Conservation (phyloP, 2,888 invertebrate genomes). For the Brachycybe producta region DNA sequence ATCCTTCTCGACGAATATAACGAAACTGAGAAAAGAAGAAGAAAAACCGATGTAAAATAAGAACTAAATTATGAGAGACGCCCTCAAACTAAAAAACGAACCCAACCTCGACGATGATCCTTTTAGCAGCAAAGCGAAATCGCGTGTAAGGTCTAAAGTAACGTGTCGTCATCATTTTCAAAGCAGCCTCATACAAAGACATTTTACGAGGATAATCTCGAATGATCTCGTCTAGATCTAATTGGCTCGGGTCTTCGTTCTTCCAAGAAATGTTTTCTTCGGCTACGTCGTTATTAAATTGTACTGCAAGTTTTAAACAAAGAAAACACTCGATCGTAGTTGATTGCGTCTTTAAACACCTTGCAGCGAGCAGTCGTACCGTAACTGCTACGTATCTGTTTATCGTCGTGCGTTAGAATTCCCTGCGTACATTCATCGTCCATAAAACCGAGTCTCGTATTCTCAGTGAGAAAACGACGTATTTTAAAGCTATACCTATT, state of each 20-base stretch:
- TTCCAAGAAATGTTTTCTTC: background rate
- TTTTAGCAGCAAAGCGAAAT: slow-evolving; percentile 27
- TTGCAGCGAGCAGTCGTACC: slow-evolving; percentile 19
- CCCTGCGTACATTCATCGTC: slow-evolving; percentile 20
- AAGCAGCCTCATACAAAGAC: slow-evolving; percentile 26
- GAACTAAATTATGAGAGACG: background rate
- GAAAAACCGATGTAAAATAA: background rate
- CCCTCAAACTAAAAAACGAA: background rate
- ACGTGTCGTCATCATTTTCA: slow-evolving; percentile 28
- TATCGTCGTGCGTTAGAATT: slow-evolving; percentile 22
- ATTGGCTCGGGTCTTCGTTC: background rate
- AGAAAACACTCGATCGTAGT: no score
- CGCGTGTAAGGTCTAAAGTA: slow-evolving; percentile 28
- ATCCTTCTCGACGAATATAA: background rate
- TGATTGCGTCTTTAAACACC: no score
- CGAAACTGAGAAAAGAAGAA: background rate
- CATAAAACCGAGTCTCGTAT: slow-evolving; percentile 14
- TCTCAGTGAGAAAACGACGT: slow-evolving; percentile 8
- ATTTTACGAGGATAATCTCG: slow-evolving; percentile 19
- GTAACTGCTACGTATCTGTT: slow-evolving; percentile 21
- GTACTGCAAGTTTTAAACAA: slow-evolving; percentile 1
- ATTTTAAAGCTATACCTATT: slow-evolving; percentile 21
- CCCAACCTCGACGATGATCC: slow-evolving; percentile 20
- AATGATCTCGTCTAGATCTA: slow-evolving; percentile 5
- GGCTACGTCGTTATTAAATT: background rate